These are phyloP conservation scores for Phoxinus phoxinus DNA, from an alignment of 2,113 vertebrate genomes.

Conservation along the genomic window DNA sequence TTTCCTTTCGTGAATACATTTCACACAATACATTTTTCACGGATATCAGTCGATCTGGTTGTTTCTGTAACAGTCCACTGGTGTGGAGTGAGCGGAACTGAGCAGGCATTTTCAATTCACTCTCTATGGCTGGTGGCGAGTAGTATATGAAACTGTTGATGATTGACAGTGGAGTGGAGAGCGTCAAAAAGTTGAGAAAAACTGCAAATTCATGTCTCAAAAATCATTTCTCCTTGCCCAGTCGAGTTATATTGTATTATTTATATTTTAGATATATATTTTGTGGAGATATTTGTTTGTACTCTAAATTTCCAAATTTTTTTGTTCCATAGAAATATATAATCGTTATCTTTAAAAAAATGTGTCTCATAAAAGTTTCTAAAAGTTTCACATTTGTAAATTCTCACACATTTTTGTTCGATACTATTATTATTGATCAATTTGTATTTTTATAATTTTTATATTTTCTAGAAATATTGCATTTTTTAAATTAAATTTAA, in stretches of 20 bases:
- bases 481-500: too few relatives aligned
- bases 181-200: neutral
- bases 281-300: too few relatives aligned
- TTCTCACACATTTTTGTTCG: neutral
- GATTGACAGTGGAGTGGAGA: neutral
- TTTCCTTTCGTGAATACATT: neutral
- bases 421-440: neutral
- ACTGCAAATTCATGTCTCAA: neutral
- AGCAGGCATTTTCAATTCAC: neutral
- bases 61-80: constrained; percentile 2
- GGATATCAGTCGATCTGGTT: neutral
- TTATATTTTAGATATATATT: neutral
- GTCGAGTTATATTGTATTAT: neutral
- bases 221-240: neutral
- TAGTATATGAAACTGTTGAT: neutral
- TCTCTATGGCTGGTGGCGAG: neutral
- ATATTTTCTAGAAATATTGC: too few relatives aligned
- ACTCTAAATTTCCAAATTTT: neutral
- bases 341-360: neutral
- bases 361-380: neutral
- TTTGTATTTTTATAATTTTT: neutral
- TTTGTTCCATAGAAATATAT: neutral
- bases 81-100: neutral
- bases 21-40: neutral
- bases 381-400: neutral